A percentile compares a stretch with the other conserved stretches of the same genome.
phyloP scores from a whole-genome alignment of 1,140 invertebrate species.

The Drosophila repletoides region DNA sequence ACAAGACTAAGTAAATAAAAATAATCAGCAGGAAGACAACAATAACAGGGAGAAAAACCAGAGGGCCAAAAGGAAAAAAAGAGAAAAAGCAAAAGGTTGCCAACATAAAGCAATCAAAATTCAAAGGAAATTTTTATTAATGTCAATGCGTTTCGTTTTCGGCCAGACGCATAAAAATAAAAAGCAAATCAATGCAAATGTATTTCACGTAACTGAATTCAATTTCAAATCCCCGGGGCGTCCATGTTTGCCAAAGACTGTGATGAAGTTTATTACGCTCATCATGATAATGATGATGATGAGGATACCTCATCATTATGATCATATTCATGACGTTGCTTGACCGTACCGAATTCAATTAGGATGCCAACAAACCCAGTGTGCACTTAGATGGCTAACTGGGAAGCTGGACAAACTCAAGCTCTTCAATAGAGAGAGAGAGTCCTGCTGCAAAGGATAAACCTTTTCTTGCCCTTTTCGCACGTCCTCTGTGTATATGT shows the following conservation, averaged over 20 bases:
- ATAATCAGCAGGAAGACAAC: slow-evolving; percentile 65
- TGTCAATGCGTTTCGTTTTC: slow-evolving; percentile 66
- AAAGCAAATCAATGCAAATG: slow-evolving; percentile 78
- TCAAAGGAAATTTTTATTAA: slow-evolving; percentile 81
- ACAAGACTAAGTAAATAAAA: slow-evolving; percentile 72
- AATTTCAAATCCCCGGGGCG: slow-evolving; percentile 65
- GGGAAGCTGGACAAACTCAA: background rate
- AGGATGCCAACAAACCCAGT: slow-evolving; percentile 43
- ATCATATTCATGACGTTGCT: slow-evolving; percentile 36
- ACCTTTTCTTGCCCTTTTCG: slow-evolving; percentile 65
- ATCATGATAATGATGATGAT: slow-evolving; percentile 17
- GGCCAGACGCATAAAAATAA: slow-evolving; percentile 74
- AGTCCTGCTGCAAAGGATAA: slow-evolving; percentile 32
- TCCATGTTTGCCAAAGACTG: background rate
- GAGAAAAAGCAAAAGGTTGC: background rate
- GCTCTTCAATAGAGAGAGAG: too few relatives aligned
- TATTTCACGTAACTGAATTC: slow-evolving; percentile 76
- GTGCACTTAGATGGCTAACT: slow-evolving; percentile 42
- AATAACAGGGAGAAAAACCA: slow-evolving; percentile 20
- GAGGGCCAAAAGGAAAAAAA: background rate
- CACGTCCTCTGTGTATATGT: slow-evolving; percentile 17
- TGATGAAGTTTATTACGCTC: slow-evolving; percentile 47
- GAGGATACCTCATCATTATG: slow-evolving; percentile 14
- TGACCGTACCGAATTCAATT: slow-evolving; percentile 81
- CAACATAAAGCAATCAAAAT: slow-evolving; percentile 75